A percentile compares a stretch with the other conserved stretches of the same genome.
Conservation (phyloP, 2,113 vertebrate species). For the Misgurnus mizolepis region DNA sequence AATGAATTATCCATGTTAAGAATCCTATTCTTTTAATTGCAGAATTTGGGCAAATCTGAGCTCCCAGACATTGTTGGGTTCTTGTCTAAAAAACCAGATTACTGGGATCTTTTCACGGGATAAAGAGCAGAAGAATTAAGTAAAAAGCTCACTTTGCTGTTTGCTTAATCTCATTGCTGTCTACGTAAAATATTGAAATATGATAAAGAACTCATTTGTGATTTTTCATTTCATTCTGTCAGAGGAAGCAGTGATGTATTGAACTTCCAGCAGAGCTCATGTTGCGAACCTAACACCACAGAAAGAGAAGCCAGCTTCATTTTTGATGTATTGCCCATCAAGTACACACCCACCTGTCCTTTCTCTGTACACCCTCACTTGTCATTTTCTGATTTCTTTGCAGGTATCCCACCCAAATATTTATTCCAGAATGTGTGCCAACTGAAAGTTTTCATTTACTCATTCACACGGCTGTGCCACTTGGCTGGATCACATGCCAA, state of each 20-base stretch:
- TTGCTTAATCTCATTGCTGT: not conserved
- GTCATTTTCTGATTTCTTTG: slow-evolving; percentile 62
- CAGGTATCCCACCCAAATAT: slow-evolving; percentile 49
- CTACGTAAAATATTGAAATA: not conserved
- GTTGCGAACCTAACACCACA: slow-evolving; percentile 75
- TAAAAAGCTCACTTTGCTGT: too few relatives aligned
- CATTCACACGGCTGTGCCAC: too few relatives aligned
- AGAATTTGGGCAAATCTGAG: too few relatives aligned
- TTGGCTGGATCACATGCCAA: not conserved
- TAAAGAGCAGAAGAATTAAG: not conserved
- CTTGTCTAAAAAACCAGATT: too few relatives aligned
- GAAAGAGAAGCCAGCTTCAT: slow-evolving; percentile 81
- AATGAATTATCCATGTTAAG: too few relatives aligned
- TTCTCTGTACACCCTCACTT: slow-evolving; percentile 62
- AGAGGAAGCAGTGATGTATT: slow-evolving; percentile 74
- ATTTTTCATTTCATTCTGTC: slow-evolving; percentile 34
- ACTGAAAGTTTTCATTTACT: not conserved
- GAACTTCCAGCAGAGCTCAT: slow-evolving; percentile 80
- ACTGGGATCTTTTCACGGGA: not conserved
- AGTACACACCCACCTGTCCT: slow-evolving; percentile 71
- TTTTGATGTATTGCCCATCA: slow-evolving; percentile 77
- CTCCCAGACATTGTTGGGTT: too few relatives aligned
- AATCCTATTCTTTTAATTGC: too few relatives aligned
- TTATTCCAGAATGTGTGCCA: not conserved
- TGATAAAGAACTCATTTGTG: slow-evolving; percentile 6